Percentiles rank a stretch among this genome's conserved stretches.
Conservation (phyloP, 2,113 vertebrate genomes). For the Uria lomvia region DNA sequence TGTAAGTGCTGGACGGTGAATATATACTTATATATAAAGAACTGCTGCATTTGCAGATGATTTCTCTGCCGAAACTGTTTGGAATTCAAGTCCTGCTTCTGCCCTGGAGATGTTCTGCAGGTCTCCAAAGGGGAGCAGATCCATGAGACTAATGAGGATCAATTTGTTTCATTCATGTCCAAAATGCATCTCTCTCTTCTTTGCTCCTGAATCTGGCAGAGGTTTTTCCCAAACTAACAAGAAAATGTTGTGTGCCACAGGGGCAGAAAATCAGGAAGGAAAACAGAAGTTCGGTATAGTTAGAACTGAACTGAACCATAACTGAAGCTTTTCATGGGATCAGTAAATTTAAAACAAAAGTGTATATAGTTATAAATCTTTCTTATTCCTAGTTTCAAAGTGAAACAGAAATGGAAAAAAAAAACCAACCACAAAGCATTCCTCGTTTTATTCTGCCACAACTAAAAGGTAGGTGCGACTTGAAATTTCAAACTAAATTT, state of each 20-base stretch:
- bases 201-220: background rate
- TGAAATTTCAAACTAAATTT: background rate
- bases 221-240: background rate
- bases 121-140: background rate
- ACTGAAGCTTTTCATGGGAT: background rate
- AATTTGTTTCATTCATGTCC: background rate
- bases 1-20: background rate
- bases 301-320: background rate
- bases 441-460: background rate
- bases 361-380: background rate
- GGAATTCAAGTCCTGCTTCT: background rate
- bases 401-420: background rate
- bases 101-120: background rate
- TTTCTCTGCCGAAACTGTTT: background rate
- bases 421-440: background rate
- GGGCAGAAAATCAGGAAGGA: background rate
- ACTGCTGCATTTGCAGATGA: background rate
- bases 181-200: background rate
- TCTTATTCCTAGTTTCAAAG: background rate
- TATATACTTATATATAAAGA: background rate
- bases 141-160: background rate
- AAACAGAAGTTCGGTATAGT: background rate
- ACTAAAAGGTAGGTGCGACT: background rate
- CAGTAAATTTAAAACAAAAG: background rate
- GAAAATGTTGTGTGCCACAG: background rate